Conservation (phyloP, 1,140 invertebrate genomes). For the Mamestra configurata region DNA sequence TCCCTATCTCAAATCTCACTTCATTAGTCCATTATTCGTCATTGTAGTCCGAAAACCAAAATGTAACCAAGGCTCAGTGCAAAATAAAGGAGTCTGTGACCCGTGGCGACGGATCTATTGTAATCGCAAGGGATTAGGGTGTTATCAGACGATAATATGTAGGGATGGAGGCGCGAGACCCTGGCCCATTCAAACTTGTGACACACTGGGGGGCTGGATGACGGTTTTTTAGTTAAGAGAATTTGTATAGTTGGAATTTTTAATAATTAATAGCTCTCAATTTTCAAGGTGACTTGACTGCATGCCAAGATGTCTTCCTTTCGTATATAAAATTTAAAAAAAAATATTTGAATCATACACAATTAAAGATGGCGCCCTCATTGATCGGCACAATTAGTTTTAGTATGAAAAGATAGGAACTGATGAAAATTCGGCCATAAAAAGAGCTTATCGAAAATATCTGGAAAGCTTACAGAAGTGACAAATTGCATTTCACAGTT, state of each 20-base stretch:
- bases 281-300: too few species aligned
- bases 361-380: too few species aligned
- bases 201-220: conserved; percentile 55
- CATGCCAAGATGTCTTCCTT: too few species aligned
- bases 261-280: too few species aligned
- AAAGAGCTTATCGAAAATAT: too few species aligned
- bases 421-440: too few species aligned
- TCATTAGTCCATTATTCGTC: conserved; percentile 9
- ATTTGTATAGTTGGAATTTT: not conserved
- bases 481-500: too few species aligned
- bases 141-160: conserved; percentile 80
- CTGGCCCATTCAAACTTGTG: conserved; percentile 47
- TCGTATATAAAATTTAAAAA: too few species aligned
- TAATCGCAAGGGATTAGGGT: conserved; percentile 82
- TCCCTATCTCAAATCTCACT: conserved; percentile 29
- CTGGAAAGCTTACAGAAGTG: too few species aligned
- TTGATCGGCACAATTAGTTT: too few species aligned
- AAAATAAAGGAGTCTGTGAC: conserved; percentile 79
- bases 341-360: too few species aligned
- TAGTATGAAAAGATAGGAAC: too few species aligned
- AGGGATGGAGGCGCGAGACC: conserved; percentile 59
- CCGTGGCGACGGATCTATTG: conserved; percentile 70
- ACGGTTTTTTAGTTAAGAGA: not conserved
- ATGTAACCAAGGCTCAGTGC: conserved; percentile 69
- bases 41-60: conserved; percentile 53